Conservation (phyloP, 2,113 vertebrate species). For the Stigmatopora argus region DNA sequence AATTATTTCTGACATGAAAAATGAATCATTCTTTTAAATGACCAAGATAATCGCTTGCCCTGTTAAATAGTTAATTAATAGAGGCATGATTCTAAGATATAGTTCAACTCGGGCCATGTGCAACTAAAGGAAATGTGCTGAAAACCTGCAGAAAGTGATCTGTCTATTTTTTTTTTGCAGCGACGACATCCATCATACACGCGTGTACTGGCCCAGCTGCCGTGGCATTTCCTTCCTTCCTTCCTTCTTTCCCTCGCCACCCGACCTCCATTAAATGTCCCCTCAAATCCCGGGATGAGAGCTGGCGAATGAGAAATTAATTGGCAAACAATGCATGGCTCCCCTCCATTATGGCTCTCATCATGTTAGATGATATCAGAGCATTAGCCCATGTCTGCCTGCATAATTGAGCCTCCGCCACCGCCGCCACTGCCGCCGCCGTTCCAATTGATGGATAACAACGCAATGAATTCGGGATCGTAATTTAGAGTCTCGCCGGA, state of each 20-base stretch:
- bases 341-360: slow-evolving; percentile 82
- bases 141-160: too few relatives aligned
- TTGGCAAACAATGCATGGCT: slow-evolving; percentile 81
- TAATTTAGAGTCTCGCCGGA: neutral
- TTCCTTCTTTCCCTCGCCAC: slow-evolving; percentile 37
- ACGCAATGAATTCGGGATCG: neutral
- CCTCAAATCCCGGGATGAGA: slow-evolving; percentile 71
- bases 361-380: slow-evolving; percentile 83
- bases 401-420: slow-evolving; percentile 71
- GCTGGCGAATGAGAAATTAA: slow-evolving; percentile 78
- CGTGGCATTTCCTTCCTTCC: neutral
- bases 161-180: too few relatives aligned
- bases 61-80: too few relatives aligned
- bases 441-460: slow-evolving; percentile 53
- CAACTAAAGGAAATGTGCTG: too few relatives aligned
- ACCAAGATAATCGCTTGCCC: too few relatives aligned
- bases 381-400: slow-evolving; percentile 78
- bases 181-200: too few relatives aligned
- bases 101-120: too few relatives aligned
- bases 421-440: neutral
- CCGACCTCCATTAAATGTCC: slow-evolving; percentile 76
- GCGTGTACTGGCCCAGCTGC: too few relatives aligned
- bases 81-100: too few relatives aligned
- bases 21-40: too few relatives aligned
- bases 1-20: too few relatives aligned